phyloP scores from a whole-genome alignment of 2,888 invertebrate species.

The Pheosia tremula region DNA sequence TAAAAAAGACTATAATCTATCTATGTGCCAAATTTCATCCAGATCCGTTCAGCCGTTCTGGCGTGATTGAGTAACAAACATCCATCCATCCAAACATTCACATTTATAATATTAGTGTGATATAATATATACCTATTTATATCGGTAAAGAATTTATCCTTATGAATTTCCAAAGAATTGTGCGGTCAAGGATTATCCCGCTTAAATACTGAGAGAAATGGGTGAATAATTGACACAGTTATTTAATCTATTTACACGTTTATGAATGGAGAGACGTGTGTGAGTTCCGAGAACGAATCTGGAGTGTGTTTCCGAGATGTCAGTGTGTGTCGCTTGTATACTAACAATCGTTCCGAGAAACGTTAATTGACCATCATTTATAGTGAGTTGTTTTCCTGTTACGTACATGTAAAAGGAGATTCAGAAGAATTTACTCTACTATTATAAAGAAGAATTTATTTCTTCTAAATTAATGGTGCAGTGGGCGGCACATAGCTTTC shows the following conservation, averaged over 20 bases:
- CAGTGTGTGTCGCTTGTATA: neutral
- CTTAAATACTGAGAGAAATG: neutral
- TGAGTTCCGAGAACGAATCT: neutral
- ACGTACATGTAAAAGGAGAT: neutral
- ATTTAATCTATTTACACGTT: neutral
- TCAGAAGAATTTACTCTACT: neutral
- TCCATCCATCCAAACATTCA: too few relatives aligned
- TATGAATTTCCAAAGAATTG: neutral
- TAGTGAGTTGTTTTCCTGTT: neutral
- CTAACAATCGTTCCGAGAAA: neutral
- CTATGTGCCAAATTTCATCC: too few relatives aligned
- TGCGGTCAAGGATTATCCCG: too few relatives aligned
- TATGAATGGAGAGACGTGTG: neutral
- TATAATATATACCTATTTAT: too few relatives aligned
- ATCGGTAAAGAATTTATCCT: neutral
- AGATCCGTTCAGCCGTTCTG: too few relatives aligned
- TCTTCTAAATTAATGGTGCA: too few relatives aligned
- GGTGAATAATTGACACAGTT: conserved; percentile 2
- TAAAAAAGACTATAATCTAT: too few relatives aligned
- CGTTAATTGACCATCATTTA: neutral
- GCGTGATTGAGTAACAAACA: too few relatives aligned
- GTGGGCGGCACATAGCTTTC: too few relatives aligned
- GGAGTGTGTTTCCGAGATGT: neutral
- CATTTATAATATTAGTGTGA: too few relatives aligned
- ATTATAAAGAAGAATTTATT: too few relatives aligned